A percentile compares a stretch with the other conserved stretches of the same genome.
These are phyloP conservation scores for Danio jaintianensis DNA, from an alignment of 2,797 vertebrate genomes.

Conservation along the genomic window DNA sequence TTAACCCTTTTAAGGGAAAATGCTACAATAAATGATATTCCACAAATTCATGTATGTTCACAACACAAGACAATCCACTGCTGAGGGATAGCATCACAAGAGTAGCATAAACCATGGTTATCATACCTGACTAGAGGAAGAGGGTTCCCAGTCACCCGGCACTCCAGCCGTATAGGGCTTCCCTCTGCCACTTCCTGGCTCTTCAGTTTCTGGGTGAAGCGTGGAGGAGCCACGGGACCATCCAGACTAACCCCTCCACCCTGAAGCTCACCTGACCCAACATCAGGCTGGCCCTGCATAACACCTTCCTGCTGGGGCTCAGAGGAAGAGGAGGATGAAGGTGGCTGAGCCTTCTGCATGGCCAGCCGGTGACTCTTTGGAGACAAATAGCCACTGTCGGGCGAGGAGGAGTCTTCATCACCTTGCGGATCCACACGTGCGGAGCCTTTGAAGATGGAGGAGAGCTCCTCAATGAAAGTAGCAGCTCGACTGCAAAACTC, in stretches of 20 bases:
- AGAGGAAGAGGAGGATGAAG: conserved; percentile 61
- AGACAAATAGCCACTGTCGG: conserved; percentile 95
- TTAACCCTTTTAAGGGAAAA: too few species aligned
- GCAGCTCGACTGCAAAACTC: conserved; percentile 91
- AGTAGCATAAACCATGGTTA: neutral
- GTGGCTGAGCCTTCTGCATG: conserved; percentile 63
- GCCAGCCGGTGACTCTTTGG: conserved; percentile 80
- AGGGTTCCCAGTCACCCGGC: conserved; percentile 89
- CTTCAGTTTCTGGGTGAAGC: conserved; percentile 91
- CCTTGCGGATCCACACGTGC: conserved; percentile 79
- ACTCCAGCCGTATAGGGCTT: conserved; percentile 88
- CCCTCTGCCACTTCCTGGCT: conserved; percentile 97
- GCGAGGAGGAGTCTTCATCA: conserved; percentile 92
- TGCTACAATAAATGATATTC: neutral
- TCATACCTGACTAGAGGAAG: conserved; percentile 88
- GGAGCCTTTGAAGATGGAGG: conserved; percentile 92
- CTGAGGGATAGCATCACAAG: neutral
- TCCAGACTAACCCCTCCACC: conserved; percentile 53
- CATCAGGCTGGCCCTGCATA: conserved; percentile 38
- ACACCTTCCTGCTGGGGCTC: conserved; percentile 67
- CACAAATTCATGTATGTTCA: neutral
- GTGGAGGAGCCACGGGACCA: conserved; percentile 79
- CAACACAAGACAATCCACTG: neutral
- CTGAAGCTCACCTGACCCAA: conserved; percentile 52
- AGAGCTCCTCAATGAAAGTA: conserved; percentile 94